Percentiles rank a stretch among this genome's conserved stretches.
Evolutionary conservation across 2,113 vertebrate genomes (phyloP).

Genomic region (Lepus timidus): DNA sequence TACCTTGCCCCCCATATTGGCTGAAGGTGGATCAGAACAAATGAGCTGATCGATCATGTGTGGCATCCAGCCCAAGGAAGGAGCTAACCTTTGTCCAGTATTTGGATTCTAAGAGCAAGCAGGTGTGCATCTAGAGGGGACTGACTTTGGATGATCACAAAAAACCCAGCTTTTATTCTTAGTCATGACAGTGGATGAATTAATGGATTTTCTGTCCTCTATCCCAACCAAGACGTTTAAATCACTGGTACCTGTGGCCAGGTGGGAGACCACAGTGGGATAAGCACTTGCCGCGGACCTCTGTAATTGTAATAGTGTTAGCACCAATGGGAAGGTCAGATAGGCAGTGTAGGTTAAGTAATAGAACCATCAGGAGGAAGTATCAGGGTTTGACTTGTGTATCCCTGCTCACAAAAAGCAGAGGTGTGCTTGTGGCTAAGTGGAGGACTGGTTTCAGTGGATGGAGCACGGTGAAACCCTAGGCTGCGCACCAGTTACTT

Average conservation of each 20-base stretch:
- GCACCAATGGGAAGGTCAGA: neutral
- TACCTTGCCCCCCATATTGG: neutral
- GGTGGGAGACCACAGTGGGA: neutral
- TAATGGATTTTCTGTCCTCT: neutral
- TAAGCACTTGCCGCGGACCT: neutral
- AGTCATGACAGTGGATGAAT: neutral
- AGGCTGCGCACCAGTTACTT: neutral
- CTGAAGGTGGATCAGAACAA: neutral
- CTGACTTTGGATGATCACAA: neutral
- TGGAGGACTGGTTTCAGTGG: neutral
- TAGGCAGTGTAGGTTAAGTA: neutral
- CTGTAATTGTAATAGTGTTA: neutral
- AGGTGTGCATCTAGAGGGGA: neutral
- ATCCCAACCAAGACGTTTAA: neutral
- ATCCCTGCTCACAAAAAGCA: neutral
- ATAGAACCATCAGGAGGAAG: neutral
- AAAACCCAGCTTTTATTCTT: neutral
- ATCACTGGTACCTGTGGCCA: neutral
- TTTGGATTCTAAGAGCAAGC: neutral
- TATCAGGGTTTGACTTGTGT: neutral
- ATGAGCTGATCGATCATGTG: neutral
- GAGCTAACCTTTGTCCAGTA: neutral
- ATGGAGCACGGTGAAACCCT: neutral
- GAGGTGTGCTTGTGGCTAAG: neutral
- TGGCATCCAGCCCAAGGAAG: neutral